These are phyloP conservation scores for Drosophila anomelani DNA, from an alignment of 2,888 invertebrate species.

Conservation along the genomic window DNA sequence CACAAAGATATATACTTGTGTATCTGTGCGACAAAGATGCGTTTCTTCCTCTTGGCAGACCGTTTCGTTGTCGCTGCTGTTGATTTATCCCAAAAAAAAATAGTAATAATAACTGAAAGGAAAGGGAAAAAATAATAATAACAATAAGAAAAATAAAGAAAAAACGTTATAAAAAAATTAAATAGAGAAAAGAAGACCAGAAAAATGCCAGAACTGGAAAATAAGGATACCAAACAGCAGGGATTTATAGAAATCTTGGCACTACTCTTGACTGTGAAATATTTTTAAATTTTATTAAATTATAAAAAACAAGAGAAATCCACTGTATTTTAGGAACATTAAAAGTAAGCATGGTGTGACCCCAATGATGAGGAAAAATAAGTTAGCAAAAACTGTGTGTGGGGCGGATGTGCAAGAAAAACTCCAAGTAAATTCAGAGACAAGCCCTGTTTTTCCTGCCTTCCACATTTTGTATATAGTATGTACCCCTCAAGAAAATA, in stretches of 20 bases:
- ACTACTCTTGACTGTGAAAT: not conserved
- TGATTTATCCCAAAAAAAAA: conserved; percentile 22
- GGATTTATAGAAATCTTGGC: conserved; percentile 1
- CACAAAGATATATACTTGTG: conserved; percentile 2
- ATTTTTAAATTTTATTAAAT: not conserved
- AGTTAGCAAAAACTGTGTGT: not conserved
- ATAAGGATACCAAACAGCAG: not conserved
- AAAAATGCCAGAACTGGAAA: not conserved
- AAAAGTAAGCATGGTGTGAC: not conserved
- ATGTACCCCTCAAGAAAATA: not conserved
- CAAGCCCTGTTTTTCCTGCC: conserved; percentile 11
- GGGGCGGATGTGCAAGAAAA: conserved; percentile 7
- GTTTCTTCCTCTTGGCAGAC: conserved; percentile 20
- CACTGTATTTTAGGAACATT: not conserved
- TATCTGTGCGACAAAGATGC: conserved; percentile 49
- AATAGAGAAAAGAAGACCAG: conserved; percentile 6
- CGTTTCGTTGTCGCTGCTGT: conserved; percentile 3
- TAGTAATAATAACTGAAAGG: not conserved
- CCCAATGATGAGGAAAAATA: conserved; percentile 12
- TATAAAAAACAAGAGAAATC: no score
- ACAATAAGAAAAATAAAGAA: not conserved
- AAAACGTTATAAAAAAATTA: not conserved
- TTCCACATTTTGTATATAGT: no score
- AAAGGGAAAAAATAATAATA: conserved; percentile 4
- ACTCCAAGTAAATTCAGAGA: not conserved